A percentile compares a stretch with the other conserved stretches of the same genome.
phyloP scores from a whole-genome alignment of 2,113 vertebrate genomes.

The Thermophis baileyi region DNA sequence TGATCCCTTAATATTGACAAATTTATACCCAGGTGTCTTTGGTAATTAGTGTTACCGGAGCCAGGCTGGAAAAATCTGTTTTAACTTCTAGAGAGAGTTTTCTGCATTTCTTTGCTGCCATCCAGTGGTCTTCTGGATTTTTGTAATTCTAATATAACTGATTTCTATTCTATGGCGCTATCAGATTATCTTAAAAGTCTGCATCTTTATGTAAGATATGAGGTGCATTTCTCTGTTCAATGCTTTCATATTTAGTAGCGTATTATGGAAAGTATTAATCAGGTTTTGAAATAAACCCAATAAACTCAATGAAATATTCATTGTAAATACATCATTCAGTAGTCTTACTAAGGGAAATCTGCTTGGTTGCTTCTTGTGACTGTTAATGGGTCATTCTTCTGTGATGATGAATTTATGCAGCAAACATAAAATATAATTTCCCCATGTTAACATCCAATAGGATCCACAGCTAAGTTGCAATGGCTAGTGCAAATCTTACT shows the following conservation, averaged over 20 bases:
- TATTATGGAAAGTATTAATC: slow-evolving; percentile 1
- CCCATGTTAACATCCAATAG: slow-evolving; percentile 33
- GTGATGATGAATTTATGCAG: slow-evolving; percentile 57
- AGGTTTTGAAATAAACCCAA: slow-evolving; percentile 24
- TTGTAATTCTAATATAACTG: not conserved
- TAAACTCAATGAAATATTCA: slow-evolving; percentile 46
- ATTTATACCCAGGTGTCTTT: not conserved
- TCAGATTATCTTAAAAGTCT: not conserved
- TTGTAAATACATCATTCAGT: slow-evolving; percentile 47
- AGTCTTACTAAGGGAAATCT: slow-evolving; percentile 48
- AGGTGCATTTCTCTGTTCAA: not conserved
- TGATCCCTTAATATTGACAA: not conserved
- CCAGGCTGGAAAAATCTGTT: not conserved
- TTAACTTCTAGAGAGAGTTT: not conserved
- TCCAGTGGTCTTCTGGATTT: not conserved
- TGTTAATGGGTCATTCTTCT: slow-evolving; percentile 56
- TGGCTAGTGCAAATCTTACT: slow-evolving; percentile 43
- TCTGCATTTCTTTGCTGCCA: not conserved
- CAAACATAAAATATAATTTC: slow-evolving; percentile 50
- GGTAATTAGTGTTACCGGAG: not conserved
- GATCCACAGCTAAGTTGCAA: slow-evolving; percentile 38
- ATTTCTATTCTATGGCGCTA: not conserved
- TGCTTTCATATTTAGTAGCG: not conserved
- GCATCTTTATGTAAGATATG: not conserved
- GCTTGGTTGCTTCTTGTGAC: slow-evolving; percentile 18